Evolutionary conservation across 2,888 invertebrate species (phyloP).

Genomic region (Tetanocera ferruginea): DNA sequence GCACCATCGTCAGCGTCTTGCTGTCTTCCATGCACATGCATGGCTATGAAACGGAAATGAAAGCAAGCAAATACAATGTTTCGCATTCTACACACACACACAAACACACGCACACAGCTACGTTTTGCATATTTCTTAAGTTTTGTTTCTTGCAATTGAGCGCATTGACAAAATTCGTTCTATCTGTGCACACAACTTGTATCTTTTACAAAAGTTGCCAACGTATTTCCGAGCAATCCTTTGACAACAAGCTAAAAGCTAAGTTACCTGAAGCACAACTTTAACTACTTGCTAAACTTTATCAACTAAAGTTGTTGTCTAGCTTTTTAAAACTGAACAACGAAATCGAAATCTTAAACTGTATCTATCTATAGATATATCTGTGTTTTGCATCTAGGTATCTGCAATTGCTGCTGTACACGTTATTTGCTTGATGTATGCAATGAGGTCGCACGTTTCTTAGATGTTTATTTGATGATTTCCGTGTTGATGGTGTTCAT

Average conservation of each 20-base stretch:
- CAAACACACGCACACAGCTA: not conserved
- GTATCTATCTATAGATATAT: not conserved
- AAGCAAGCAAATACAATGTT: not conserved
- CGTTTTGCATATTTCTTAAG: not conserved
- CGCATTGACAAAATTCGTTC: no score
- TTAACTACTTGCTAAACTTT: not conserved
- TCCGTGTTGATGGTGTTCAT: not conserved
- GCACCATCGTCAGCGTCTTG: not conserved
- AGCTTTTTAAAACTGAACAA: not conserved
- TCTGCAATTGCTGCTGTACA: not conserved
- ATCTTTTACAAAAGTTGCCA: no score
- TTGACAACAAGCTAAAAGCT: no score
- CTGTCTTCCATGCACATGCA: not conserved
- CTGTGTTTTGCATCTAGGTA: not conserved
- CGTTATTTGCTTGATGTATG: not conserved
- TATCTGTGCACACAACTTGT: no score
- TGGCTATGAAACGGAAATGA: not conserved
- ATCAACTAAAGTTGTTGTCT: no score
- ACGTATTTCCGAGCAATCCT: no score
- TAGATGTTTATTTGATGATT: not conserved
- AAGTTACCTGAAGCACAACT: no score
- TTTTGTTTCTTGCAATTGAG: no score
- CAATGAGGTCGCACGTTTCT: constrained; percentile 21
- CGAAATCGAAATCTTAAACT: not conserved
- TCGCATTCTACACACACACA: not conserved